Conservation (phyloP, 1,140 invertebrate genomes). For the Drosophila paulistorum region DNA sequence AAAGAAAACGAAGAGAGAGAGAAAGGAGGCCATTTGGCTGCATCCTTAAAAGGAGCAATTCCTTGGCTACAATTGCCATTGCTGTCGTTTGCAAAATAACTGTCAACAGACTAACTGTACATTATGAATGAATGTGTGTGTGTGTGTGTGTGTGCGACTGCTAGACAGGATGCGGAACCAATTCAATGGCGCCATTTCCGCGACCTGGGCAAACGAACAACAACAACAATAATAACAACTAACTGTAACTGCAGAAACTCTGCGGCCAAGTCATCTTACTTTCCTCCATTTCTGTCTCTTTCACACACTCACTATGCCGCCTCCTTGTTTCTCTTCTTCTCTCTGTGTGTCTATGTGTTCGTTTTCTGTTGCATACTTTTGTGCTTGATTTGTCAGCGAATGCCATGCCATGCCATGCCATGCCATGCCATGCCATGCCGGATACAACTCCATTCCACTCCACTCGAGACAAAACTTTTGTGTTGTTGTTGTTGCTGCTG, state of each 20-base stretch:
- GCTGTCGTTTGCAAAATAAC: conserved; percentile 11
- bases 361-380: conserved; percentile 28
- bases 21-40: neutral
- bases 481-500: conserved; percentile 1
- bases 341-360: conserved; percentile 7
- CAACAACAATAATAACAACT: conserved; percentile 31
- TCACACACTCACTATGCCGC: neutral
- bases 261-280: conserved; percentile 40
- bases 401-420: neutral
- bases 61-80: conserved; percentile 2
- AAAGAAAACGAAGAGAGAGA: neutral
- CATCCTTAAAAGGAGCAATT: conserved; percentile 6
- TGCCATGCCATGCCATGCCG: neutral
- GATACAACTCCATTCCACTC: conserved; percentile 2
- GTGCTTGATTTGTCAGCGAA: conserved; percentile 23
- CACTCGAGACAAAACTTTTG: neutral
- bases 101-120: conserved; percentile 11
- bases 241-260: conserved; percentile 49
- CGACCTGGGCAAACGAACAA: neutral
- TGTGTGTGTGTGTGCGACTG: conserved; percentile 24
- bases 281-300: conserved; percentile 17
- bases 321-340: neutral
- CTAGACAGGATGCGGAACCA: conserved; percentile 56
- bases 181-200: conserved; percentile 61
- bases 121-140: conserved; percentile 6